Evolutionary conservation across 1,140 invertebrate genomes (phyloP).

Genomic region (Leucophenga varia): DNA sequence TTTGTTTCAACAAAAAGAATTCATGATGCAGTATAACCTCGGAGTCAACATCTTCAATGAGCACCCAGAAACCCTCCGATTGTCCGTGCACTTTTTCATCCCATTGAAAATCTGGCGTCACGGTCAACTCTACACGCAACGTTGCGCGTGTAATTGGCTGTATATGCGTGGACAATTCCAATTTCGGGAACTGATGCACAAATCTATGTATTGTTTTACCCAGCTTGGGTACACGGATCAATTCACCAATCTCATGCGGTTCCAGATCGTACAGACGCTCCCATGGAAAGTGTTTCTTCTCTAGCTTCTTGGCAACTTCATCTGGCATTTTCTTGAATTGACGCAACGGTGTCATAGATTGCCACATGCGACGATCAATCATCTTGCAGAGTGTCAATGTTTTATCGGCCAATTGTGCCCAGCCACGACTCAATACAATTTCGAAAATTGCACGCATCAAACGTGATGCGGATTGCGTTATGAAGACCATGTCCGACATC

Average conservation of each 20-base stretch:
- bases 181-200: conserved; percentile 95
- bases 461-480: conserved; percentile 95
- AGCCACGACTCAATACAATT: conserved; percentile 86
- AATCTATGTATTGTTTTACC: conserved; percentile 98
- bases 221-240: conserved; percentile 92
- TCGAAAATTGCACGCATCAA: conserved; percentile 97
- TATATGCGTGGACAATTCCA: conserved; percentile 93
- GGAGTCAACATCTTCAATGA: conserved; percentile 97
- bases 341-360: conserved; percentile 96
- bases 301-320: conserved; percentile 96
- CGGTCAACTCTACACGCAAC: conserved; percentile 91
- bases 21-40: conserved; percentile 97
- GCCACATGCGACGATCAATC: conserved; percentile 99
- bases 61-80: conserved; percentile 98
- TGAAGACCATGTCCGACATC: conserved; percentile 99
- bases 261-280: conserved; percentile 94
- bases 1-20: conserved; percentile 94
- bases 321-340: conserved; percentile 99
- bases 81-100: conserved; percentile 95
- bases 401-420: conserved; percentile 97
- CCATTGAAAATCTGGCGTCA: conserved; percentile 99
- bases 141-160: conserved; percentile 97
- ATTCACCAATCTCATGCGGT: conserved; percentile 96
- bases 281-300: conserved; percentile 97
- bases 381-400: conserved; percentile 96